These are phyloP conservation scores for Acanthisitta chloris DNA, from an alignment of 2,113 vertebrate genomes.

Conservation along the genomic window DNA sequence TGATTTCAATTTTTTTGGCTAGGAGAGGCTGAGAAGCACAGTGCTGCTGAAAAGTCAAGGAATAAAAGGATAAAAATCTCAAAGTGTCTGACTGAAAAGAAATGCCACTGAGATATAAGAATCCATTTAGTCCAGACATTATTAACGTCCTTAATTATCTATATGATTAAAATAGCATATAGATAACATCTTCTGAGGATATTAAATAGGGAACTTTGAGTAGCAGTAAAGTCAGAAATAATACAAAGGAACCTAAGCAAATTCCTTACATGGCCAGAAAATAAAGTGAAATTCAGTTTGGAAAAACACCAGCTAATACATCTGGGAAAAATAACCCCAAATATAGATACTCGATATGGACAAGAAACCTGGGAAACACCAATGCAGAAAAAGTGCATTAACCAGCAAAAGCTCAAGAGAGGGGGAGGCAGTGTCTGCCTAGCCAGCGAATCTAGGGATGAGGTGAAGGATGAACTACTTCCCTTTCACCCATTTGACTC, in stretches of 20 bases:
- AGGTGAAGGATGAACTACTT: background rate
- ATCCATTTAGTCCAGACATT: slow-evolving; percentile 35
- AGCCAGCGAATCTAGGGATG: background rate
- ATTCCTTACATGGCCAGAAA: background rate
- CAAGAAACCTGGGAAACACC: slow-evolving; percentile 12
- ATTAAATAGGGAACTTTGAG: background rate
- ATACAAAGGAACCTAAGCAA: background rate
- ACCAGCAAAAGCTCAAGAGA: background rate
- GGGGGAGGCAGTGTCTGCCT: background rate
- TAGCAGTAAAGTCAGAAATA: slow-evolving; percentile 12
- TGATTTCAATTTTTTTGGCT: background rate
- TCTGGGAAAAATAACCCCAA: slow-evolving; percentile 28
- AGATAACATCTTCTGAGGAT: slow-evolving; percentile 34
- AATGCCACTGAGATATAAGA: background rate
- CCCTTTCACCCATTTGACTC: background rate
- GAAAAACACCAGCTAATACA: slow-evolving; percentile 9
- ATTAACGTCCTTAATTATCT: slow-evolving; percentile 50
- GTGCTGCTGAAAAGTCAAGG: background rate
- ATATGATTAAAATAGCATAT: slow-evolving; percentile 47
- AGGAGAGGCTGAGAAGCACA: background rate
- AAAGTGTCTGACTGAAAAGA: background rate
- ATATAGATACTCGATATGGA: background rate
- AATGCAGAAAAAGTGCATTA: background rate
- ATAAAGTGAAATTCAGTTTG: background rate
- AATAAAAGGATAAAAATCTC: slow-evolving; percentile 13